Evolutionary conservation across 1,140 invertebrate genomes (phyloP).

Genomic region (Temnothorax longispinosus): DNA sequence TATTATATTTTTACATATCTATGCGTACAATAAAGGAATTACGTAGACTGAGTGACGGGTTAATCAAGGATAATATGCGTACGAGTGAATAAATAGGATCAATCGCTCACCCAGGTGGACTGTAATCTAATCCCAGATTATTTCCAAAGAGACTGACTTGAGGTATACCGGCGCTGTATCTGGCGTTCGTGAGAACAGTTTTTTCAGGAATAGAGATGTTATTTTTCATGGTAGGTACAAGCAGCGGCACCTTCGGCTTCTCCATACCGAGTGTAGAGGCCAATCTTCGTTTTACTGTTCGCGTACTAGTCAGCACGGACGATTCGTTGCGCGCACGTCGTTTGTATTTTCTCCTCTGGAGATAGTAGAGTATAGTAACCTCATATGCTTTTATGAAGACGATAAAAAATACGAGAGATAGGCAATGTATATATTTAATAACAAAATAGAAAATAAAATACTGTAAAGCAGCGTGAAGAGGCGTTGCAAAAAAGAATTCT

Average conservation of each 20-base stretch:
- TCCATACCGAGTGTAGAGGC: conserved; percentile 82
- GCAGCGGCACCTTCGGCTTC: conserved; percentile 78
- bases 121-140: conserved; percentile 80
- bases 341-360: conserved; percentile 67
- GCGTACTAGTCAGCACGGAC: conserved; percentile 70
- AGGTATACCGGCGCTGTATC: conserved; percentile 79
- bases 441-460: conserved; percentile 7
- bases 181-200: conserved; percentile 62
- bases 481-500: not conserved
- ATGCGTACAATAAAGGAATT: not conserved
- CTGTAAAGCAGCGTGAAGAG: conserved; percentile 1
- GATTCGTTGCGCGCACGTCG: conserved; percentile 73
- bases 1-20: not conserved
- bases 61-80: not conserved
- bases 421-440: conserved; percentile 2
- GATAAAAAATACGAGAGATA: not conserved
- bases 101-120: conserved; percentile 81
- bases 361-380: conserved; percentile 39
- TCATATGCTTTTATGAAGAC: conserved; percentile 16
- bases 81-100: not conserved
- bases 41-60: not conserved
- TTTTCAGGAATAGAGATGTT: conserved; percentile 67
- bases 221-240: conserved; percentile 83
- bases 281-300: conserved; percentile 82
- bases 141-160: conserved; percentile 81